These are phyloP conservation scores for Entelurus aequoreus DNA, from an alignment of 2,113 vertebrate genomes.

Conservation along the genomic window DNA sequence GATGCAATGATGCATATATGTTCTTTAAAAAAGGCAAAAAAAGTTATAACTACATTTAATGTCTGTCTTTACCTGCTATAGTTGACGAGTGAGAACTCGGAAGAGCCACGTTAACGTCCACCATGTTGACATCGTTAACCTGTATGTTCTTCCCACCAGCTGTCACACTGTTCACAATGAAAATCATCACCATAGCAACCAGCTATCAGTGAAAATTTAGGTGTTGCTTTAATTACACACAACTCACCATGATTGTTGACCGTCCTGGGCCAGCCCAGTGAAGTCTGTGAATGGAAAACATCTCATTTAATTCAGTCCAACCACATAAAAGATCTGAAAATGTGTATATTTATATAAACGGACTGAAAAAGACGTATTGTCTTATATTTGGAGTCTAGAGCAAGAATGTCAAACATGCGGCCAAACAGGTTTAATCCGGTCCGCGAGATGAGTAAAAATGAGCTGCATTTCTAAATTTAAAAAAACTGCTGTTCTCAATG, in stretches of 20 bases:
- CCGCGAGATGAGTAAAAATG: too few relatives aligned
- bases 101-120: constrained; percentile 20
- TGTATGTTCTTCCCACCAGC: constrained; percentile 17
- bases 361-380: too few relatives aligned
- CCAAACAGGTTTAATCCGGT: too few relatives aligned
- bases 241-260: constrained; percentile 38
- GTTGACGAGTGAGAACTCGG: constrained; percentile 56
- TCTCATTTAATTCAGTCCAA: not conserved
- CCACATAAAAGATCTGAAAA: not conserved
- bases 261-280: constrained; percentile 44
- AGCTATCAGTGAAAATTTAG: not conserved
- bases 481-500: too few relatives aligned
- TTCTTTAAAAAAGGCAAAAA: too few relatives aligned
- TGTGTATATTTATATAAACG: too few relatives aligned
- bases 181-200: not conserved
- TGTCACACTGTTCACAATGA: constrained; percentile 31
- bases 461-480: too few relatives aligned
- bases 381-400: too few relatives aligned
- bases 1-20: too few relatives aligned
- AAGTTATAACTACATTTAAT: too few relatives aligned
- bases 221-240: not conserved
- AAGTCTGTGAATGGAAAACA: constrained; percentile 54
- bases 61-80: constrained; percentile 55
- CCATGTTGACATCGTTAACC: not conserved
- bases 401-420: too few relatives aligned